Evolutionary conservation across 2,113 vertebrate species (phyloP), one percentile per base, ranked within the genome.

Genomic region (Chamaea fasciata): DNA sequence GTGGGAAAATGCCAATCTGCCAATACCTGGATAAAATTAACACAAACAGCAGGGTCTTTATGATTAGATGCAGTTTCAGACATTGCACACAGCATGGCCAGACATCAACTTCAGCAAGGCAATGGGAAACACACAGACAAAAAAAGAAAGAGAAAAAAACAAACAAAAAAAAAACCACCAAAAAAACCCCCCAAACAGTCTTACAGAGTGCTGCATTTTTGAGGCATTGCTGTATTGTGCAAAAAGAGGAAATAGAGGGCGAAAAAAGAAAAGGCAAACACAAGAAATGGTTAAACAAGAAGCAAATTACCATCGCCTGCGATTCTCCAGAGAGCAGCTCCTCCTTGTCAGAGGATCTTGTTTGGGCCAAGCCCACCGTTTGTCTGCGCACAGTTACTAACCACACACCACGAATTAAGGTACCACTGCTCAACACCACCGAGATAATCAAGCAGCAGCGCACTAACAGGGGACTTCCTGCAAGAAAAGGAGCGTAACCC

Each of bases 21-120:
- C 68, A 63, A 81, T 52, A 92, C 28, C 41, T 70, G 67, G 42
- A 71, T 24, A 70, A 89, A 94, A 94, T 62, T 86, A 90, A 93
- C 41, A 62, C 24, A n/a, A 90, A 70, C 79, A 90, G 68, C 47
- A 35, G 87, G 67, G 13, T 70, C 64, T 64, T 86, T 35, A 83
- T 9, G 11, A 88, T 77, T 41, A 87, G 71, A 44, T 63, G 44
- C 55, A 52, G 27, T 67, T 94, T 77, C 78, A 91, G 70, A 46
- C n/a, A 28, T 39, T 50, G 57, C 56, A 82, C 68, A n/a, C 8
- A 41, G 24, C 52, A 70, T 10, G 70, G 39, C 31, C 69, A 82
- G 69, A 37, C 69, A 90, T 37, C 37, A 86, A 0, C 77, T 71
- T 78, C 33, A 55, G 70, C 44, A 83, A 59, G 63, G 30, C 6